Evolutionary conservation across 2,797 vertebrate genomes (phyloP).

Genomic region (Chelidonichthys spinosus): DNA sequence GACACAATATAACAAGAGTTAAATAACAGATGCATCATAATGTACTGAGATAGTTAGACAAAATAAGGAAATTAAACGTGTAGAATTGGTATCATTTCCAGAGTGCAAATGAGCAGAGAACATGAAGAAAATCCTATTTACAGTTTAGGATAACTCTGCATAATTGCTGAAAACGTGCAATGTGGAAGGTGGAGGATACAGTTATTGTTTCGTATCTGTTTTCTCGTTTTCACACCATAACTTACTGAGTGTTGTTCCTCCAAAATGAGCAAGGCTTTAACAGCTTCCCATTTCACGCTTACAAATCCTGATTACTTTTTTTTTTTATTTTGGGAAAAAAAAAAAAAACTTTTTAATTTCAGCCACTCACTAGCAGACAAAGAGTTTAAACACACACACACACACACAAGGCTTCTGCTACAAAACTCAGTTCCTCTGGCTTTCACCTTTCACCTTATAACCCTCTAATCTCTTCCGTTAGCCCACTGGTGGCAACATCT

Average conservation of each 20-base stretch:
- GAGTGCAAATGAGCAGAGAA: constrained; percentile 35
- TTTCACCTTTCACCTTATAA: constrained; percentile 73
- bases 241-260: constrained; percentile 61
- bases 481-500: constrained; percentile 50
- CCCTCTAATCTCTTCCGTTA: constrained; percentile 57
- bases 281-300: constrained; percentile 58
- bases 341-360: constrained; percentile 42
- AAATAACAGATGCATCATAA: constrained; percentile 21
- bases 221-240: constrained; percentile 64
- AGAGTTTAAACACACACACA: constrained; percentile 20
- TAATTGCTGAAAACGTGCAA: constrained; percentile 51
- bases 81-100: constrained; percentile 21
- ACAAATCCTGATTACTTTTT: constrained; percentile 43
- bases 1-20: background rate
- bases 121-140: constrained; percentile 27
- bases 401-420: constrained; percentile 21
- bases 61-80: background rate
- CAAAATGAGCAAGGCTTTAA: constrained; percentile 64
- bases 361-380: constrained; percentile 13
- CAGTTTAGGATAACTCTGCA: constrained; percentile 38
- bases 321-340: background rate
- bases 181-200: constrained; percentile 45
- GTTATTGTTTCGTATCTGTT: constrained; percentile 51
- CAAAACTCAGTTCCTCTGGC: constrained; percentile 45
- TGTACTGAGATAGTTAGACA: constrained; percentile 1